These are phyloP conservation scores for Unio delphinus DNA, from an alignment of 2,888 invertebrate genomes.

Conservation along the genomic window DNA sequence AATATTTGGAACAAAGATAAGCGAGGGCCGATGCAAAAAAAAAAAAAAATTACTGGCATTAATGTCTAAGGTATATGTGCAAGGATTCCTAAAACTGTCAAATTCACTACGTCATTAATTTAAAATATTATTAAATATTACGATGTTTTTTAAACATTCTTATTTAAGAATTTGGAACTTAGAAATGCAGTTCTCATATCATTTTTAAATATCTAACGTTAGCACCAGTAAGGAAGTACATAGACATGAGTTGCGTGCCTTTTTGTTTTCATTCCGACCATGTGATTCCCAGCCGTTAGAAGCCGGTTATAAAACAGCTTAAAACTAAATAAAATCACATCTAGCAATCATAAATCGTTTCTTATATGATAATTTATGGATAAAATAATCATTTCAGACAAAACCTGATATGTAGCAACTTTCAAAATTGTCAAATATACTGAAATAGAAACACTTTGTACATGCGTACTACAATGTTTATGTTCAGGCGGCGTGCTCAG, in stretches of 20 bases:
- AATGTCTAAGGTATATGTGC: no score
- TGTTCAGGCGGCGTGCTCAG: conserved; percentile 61
- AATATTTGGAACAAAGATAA: no score
- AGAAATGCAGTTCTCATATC: conserved; percentile 10
- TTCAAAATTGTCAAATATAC: conserved; percentile 6
- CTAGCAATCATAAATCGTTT: neutral
- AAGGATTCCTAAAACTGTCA: no score
- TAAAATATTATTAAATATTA: no score
- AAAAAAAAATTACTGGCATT: no score
- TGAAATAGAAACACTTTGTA: conserved; percentile 26
- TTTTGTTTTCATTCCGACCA: conserved; percentile 52
- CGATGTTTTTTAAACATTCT: no score
- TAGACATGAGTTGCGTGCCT: conserved; percentile 36
- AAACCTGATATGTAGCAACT: neutral
- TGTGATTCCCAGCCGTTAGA: conserved; percentile 32
- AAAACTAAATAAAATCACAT: conserved; percentile 3
- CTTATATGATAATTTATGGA: conserved; percentile 23
- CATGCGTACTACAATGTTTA: conserved; percentile 65
- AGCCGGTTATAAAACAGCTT: conserved; percentile 15
- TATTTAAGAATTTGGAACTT: neutral
- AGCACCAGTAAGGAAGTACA: neutral
- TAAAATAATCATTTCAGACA: conserved; percentile 4
- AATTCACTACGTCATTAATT: no score
- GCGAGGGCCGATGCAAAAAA: no score
- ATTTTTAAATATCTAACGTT: conserved; percentile 11